These are phyloP conservation scores for Heliconius ethilla DNA, from an alignment of 2,888 invertebrate genomes.

Conservation along the genomic window DNA sequence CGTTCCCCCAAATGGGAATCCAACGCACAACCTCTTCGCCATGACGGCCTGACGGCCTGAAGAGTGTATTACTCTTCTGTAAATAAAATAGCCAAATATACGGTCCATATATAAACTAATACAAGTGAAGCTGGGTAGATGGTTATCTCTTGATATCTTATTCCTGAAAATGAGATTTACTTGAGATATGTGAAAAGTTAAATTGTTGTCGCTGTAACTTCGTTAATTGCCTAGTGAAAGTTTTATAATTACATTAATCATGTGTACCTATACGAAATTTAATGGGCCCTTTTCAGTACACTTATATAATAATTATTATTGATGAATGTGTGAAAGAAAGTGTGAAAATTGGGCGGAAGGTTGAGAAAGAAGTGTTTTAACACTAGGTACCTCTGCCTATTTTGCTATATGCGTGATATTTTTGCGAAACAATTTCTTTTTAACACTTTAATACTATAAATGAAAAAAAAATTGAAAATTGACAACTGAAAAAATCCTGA, in stretches of 20 bases:
- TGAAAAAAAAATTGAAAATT: too few species aligned
- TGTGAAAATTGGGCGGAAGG: too few species aligned
- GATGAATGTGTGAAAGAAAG: too few species aligned
- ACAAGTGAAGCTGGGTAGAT: constrained; percentile 4
- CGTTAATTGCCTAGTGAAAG: constrained; percentile 7
- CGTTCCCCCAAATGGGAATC: too few species aligned
- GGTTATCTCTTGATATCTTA: constrained; percentile 21
- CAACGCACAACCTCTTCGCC: too few species aligned
- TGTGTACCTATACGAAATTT: not conserved
- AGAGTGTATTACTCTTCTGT: not conserved
- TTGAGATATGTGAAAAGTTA: constrained; percentile 26
- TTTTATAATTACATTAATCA: constrained; percentile 17
- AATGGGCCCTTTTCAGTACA: not conserved
- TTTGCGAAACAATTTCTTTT: too few species aligned
- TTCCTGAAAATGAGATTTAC: constrained; percentile 10
- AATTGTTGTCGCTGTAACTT: constrained; percentile 22
- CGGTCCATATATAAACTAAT: not conserved
- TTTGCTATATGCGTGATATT: too few species aligned
- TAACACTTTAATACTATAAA: too few species aligned
- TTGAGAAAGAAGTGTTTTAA: too few species aligned
- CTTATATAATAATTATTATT: not conserved
- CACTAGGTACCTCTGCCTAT: too few species aligned
- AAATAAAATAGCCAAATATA: not conserved
- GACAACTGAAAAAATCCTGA: too few species aligned
- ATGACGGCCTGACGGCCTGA: too few species aligned